Evolutionary conservation across 2,888 invertebrate species (phyloP).

Genomic region (Acronicta psi): DNA sequence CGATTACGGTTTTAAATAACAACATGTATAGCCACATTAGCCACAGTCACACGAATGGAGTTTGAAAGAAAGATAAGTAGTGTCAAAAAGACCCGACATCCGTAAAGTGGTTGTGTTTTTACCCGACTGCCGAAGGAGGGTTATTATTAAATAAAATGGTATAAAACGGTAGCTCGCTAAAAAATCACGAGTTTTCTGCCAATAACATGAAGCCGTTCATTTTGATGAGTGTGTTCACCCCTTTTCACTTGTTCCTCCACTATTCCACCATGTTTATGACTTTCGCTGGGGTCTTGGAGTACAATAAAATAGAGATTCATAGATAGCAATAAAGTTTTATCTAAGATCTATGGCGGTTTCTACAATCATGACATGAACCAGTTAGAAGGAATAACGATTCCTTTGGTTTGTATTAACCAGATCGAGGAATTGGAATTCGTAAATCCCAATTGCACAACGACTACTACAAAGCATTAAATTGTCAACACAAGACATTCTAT

Average conservation of each 20-base stretch:
- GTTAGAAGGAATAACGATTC: not conserved
- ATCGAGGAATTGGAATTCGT: too few relatives aligned
- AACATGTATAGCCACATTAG: too few relatives aligned
- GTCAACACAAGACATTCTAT: too few relatives aligned
- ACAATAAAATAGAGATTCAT: slow-evolving; percentile 37
- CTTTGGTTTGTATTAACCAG: not conserved
- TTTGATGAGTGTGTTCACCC: slow-evolving; percentile 48
- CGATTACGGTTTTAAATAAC: too few relatives aligned
- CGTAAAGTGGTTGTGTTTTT: too few relatives aligned
- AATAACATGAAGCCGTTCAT: slow-evolving; percentile 21
- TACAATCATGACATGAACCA: slow-evolving; percentile 3
- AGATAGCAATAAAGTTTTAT: slow-evolving; percentile 45
- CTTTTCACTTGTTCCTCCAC: slow-evolving; percentile 10
- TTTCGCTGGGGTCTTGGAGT: slow-evolving; percentile 23
- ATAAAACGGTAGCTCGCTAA: slow-evolving; percentile 4
- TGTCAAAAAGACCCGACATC: too few relatives aligned
- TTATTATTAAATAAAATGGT: too few relatives aligned
- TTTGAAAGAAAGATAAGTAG: too few relatives aligned
- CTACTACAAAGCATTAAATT: too few relatives aligned
- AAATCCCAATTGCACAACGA: too few relatives aligned
- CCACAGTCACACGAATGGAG: too few relatives aligned
- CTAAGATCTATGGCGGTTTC: slow-evolving; percentile 14
- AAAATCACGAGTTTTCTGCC: slow-evolving; percentile 9
- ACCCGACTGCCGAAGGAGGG: too few relatives aligned
- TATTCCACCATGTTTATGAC: slow-evolving; percentile 36